These are phyloP conservation scores for Thaleichthys pacificus DNA, from an alignment of 2,797 vertebrate genomes.

Conservation along the genomic window DNA sequence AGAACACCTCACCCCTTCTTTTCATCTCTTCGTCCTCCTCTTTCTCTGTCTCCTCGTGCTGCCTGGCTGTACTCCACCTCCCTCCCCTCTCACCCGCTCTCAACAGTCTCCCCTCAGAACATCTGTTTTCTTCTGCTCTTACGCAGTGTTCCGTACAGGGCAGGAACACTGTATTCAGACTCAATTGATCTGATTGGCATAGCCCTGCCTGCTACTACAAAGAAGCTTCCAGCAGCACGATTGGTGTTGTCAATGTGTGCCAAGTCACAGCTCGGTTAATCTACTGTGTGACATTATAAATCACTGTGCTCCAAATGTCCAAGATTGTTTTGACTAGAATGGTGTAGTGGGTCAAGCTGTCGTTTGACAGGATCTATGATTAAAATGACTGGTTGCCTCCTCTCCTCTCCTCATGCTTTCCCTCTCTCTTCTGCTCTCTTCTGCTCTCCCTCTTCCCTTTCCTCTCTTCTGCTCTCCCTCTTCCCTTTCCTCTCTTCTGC, in stretches of 20 bases:
- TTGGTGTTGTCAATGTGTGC: background rate
- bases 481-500: constrained; percentile 10
- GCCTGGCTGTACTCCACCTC: background rate
- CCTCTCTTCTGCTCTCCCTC: constrained; percentile 19
- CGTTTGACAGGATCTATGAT: no score
- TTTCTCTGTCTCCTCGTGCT: background rate
- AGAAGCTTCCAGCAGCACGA: background rate
- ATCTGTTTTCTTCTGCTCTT: constrained; percentile 35
- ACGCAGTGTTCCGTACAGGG: background rate
- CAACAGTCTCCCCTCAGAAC: constrained; percentile 5
- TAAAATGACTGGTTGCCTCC: no score
- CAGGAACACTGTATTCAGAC: background rate
- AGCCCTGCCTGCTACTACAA: no score
- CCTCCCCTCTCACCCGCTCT: constrained; percentile 14
- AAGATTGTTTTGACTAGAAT: no score
- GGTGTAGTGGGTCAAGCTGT: no score
- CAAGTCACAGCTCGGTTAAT: no score
- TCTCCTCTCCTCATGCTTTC: background rate
- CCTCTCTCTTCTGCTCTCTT: constrained; percentile 10
- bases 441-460: background rate
- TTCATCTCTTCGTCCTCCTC: constrained; percentile 8
- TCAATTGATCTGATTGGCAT: background rate
- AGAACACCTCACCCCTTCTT: background rate
- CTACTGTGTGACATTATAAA: no score
- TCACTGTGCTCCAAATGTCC: no score